Evolutionary conservation across 2,888 invertebrate genomes (phyloP), one percentile per base, ranked within the genome.

Genomic region (Byasa hedistus): DNA sequence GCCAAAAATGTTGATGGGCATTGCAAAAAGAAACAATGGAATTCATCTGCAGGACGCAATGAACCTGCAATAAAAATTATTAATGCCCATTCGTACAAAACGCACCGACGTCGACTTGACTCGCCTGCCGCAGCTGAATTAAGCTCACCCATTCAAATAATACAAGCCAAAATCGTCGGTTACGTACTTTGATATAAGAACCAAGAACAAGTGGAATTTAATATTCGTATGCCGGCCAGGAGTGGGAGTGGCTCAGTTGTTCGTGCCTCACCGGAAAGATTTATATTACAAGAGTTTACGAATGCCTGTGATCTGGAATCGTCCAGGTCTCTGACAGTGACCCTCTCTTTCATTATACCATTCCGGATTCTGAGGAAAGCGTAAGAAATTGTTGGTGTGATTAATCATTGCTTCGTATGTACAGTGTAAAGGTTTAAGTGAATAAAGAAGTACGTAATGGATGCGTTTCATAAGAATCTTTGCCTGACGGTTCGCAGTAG

Each of bases 241-340:
- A 89, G 91, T 91, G 89, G 91, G 91, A 86, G 91, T 87, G 91
- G 88, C 82, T 79, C 76, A 76, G 84, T 86, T 86, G 89, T 90
- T 89, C 89, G 85, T 84, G 84, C 84, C 80, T 85, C 90, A 88
- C 90, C 91, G 91, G 91, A 91, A 91, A 91, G 91, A 91, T 91
- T 91, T 91, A 91, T 91, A 91, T 89, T 91, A 91, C 91, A 87
- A 88, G 87, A 89, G 87, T 85, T 89, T 90, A 89, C 85, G 86
- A 87, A 85, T 87, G 85, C 86, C 81, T 86, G 85, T 89, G 89
- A 91, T 91, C 91, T 89, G 88, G 86, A 89, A 88, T 87, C 87
- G 89, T 91, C 89, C 87, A 85, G 75, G 74, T 71, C 76, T 68
- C 72, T 64, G 60, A 70, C 70, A 68, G 68, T 69, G 68, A 68